phyloP scores from a whole-genome alignment of 2,888 invertebrate species.

The Dasypolia templi region DNA sequence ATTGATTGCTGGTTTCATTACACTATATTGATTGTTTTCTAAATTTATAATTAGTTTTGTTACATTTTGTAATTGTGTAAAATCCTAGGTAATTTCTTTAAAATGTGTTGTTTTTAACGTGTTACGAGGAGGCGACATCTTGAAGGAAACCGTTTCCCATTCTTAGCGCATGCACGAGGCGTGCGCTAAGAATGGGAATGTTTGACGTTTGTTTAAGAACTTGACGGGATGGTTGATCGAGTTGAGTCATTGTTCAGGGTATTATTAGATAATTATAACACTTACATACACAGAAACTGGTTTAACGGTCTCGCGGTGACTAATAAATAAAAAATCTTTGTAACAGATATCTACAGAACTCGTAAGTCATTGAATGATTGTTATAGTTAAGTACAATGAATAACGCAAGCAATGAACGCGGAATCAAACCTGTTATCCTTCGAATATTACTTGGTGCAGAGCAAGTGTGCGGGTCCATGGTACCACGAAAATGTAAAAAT shows the following conservation, averaged over 20 bases:
- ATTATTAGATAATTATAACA: not conserved
- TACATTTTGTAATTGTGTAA: not conserved
- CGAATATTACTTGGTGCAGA: conserved; percentile 37
- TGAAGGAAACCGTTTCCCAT: not conserved
- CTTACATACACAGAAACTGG: conserved; percentile 7
- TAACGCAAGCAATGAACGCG: conserved; percentile 64
- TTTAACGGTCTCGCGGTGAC: conserved; percentile 16
- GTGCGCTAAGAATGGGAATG: not conserved
- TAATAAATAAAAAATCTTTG: conserved; percentile 40
- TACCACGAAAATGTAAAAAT: not conserved
- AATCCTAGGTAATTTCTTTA: no score
- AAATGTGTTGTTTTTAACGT: not conserved
- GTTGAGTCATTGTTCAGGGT: not conserved
- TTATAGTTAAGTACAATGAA: conserved; percentile 38
- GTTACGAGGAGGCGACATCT: not conserved
- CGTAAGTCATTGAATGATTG: conserved; percentile 15
- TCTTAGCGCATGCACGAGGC: no score
- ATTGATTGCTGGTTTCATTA: not conserved
- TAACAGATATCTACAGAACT: conserved; percentile 3
- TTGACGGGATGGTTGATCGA: not conserved
- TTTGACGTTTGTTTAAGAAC: not conserved
- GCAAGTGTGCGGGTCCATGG: conserved; percentile 16
- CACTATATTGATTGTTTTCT: no score
- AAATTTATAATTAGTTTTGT: not conserved
- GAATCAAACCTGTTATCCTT: conserved; percentile 76